Evolutionary conservation across 1,140 invertebrate genomes (phyloP).

Genomic region (Gonatopus flavifemur): DNA sequence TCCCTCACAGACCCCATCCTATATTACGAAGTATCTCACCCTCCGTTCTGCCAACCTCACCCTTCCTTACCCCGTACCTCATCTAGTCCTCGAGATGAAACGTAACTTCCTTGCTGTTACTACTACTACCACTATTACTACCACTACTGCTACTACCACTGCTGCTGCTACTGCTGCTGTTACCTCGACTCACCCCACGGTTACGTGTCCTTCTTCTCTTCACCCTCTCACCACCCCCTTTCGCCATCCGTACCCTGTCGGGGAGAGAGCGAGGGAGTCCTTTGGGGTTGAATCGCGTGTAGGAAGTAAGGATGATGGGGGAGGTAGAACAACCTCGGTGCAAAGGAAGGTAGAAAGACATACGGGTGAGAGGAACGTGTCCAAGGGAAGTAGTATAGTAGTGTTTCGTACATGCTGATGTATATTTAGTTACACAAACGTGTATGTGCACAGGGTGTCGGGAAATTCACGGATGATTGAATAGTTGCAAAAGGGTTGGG

Average conservation of each 20-base stretch:
- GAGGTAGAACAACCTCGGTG: constrained; percentile 26
- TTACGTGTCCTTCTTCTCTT: constrained; percentile 21
- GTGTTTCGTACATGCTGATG: constrained; percentile 10
- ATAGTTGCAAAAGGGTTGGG: too few species aligned
- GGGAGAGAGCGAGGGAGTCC: constrained; percentile 39
- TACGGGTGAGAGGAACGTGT: constrained; percentile 51
- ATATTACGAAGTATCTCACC: constrained; percentile 41
- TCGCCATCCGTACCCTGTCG: constrained; percentile 23
- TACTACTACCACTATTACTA: constrained; percentile 8
- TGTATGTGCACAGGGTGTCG: too few species aligned
- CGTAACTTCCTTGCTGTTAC: constrained; percentile 42
- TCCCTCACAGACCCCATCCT: constrained; percentile 40
- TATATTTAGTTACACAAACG: too few species aligned
- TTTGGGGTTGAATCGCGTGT: constrained; percentile 48
- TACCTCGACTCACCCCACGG: constrained; percentile 31
- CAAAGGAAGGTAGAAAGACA: constrained; percentile 45
- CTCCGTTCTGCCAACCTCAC: constrained; percentile 26
- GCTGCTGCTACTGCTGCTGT: constrained; percentile 14
- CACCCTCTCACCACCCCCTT: constrained; percentile 16
- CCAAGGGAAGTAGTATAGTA: constrained; percentile 42
- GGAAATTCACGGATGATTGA: too few species aligned
- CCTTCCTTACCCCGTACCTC: background rate
- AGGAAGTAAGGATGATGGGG: constrained; percentile 21
- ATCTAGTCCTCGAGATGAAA: constrained; percentile 51
- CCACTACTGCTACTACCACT: constrained; percentile 29